Evolutionary conservation across 1,140 invertebrate genomes (phyloP), one percentile per base, ranked within the genome.

Genomic region (Lepidostoma basale): DNA sequence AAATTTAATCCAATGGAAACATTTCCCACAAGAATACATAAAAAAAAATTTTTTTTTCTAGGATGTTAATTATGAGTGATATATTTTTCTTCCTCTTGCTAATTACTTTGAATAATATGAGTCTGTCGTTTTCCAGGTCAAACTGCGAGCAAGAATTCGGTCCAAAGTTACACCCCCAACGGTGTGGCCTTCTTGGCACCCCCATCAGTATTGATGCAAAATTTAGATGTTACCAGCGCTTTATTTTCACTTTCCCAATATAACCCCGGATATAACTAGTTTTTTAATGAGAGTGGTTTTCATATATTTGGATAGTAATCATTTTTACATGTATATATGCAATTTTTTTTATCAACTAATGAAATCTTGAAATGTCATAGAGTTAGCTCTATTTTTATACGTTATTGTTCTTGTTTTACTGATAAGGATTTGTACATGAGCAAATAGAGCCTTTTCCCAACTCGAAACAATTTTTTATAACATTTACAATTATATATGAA

Each of bases 191-290:
- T 69, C 22, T 25, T 65, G 10, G 40, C 49, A 9, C 39, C 18
- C 6, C 59, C 59, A 8, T 30, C 52, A 16, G 28, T 42, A 9
- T 42, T 56, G 12, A 70, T 66, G 59, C 56, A 44, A 16, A 62
- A 62, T n/a, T 25, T 62, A 30, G 68, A 70, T 30, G 68, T 70
- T n/a, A 28, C 68, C 1, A 70, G 54, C 36, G 26, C 62, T 4
- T 59, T 70, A 9, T 70, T 70, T 16, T 62, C 68, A n/a, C 16
- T 70, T 28, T 59, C 64, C n/a, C 68, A 70, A n/a, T 67, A 62
- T 28, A 65, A 70, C 56, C 62, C 66, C n/a, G 68, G 62, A 42
- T 66, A 66, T 30, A 70, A 70, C 30, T 70, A 40, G 54, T 47
- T 23, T 39, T 23, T 28, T 40, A 40, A 40, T 5, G 18, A 40